Evolutionary conservation across 2,888 invertebrate species (phyloP).

Genomic region (Macaria liturata): DNA sequence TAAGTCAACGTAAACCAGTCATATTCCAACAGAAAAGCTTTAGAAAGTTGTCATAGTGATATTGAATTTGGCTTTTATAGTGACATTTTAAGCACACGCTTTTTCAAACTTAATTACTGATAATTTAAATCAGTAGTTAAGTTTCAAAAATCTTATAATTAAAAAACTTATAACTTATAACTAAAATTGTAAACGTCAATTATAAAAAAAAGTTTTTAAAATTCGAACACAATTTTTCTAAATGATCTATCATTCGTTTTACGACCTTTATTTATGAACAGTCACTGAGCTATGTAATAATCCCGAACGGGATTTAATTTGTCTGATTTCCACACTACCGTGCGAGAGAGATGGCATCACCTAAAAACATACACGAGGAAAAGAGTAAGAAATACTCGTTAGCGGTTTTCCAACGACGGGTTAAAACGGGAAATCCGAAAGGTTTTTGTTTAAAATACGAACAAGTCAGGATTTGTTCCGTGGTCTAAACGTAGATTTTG

Average conservation of each 20-base stretch:
- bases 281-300: slow-evolving; percentile 89
- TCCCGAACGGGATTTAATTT: slow-evolving; percentile 89
- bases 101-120: no score
- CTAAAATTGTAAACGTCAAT: no score
- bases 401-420: slow-evolving; percentile 57
- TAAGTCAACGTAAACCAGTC: no score
- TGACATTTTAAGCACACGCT: no score
- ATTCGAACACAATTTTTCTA: slow-evolving; percentile 1
- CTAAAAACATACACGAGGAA: neutral
- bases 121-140: no score
- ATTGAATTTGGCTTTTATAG: no score
- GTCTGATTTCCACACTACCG: slow-evolving; percentile 86
- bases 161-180: no score
- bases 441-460: slow-evolving; percentile 31
- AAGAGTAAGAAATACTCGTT: slow-evolving; percentile 51
- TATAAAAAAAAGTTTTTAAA: no score
- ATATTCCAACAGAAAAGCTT: no score
- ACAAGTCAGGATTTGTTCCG: slow-evolving; percentile 42
- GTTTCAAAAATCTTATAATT: no score
- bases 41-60: no score
- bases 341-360: slow-evolving; percentile 44
- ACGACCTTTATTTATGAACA: slow-evolving; percentile 84
- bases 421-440: slow-evolving; percentile 64
- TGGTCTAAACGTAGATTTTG: slow-evolving; percentile 40
- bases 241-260: slow-evolving; percentile 12